These are phyloP conservation scores for Macrochelys suwanniensis DNA, from an alignment of 2,797 vertebrate genomes.

Conservation along the genomic window DNA sequence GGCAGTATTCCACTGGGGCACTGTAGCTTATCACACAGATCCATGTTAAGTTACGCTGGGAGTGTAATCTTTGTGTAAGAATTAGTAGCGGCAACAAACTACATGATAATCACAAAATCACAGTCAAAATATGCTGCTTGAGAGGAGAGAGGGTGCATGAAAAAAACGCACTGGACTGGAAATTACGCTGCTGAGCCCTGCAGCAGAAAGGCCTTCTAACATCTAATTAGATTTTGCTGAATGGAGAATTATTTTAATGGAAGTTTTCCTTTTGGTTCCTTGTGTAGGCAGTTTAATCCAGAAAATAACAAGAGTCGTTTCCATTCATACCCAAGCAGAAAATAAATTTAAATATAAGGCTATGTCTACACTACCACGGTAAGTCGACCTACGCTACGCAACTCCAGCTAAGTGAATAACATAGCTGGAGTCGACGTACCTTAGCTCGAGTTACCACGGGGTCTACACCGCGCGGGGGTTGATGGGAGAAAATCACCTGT, in stretches of 20 bases:
- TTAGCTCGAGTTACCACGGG: no score
- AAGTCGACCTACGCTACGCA: no score
- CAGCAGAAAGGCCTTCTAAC: constrained; percentile 57
- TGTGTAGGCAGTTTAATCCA: constrained; percentile 11
- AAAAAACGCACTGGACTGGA: constrained; percentile 54
- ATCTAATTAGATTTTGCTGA: constrained; percentile 56
- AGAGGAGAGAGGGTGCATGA: constrained; percentile 44
- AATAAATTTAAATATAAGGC: not conserved
- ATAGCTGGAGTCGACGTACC: no score
- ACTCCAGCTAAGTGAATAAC: no score
- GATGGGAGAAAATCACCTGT: no score
- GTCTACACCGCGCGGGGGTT: no score
- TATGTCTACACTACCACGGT: no score
- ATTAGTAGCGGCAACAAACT: constrained; percentile 2
- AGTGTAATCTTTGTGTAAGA: not conserved
- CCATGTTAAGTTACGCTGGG: not conserved
- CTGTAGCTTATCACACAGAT: not conserved
- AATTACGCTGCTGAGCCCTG: not conserved
- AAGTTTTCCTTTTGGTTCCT: not conserved
- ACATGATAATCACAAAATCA: constrained; percentile 34
- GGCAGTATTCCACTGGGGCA: not conserved
- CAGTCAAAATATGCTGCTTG: constrained; percentile 16
- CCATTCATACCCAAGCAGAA: not conserved
- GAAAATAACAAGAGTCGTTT: not conserved
- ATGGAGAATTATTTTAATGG: constrained; percentile 21